Evolutionary conservation across 2,888 invertebrate species (phyloP).

Genomic region (Isoperla grammatica): DNA sequence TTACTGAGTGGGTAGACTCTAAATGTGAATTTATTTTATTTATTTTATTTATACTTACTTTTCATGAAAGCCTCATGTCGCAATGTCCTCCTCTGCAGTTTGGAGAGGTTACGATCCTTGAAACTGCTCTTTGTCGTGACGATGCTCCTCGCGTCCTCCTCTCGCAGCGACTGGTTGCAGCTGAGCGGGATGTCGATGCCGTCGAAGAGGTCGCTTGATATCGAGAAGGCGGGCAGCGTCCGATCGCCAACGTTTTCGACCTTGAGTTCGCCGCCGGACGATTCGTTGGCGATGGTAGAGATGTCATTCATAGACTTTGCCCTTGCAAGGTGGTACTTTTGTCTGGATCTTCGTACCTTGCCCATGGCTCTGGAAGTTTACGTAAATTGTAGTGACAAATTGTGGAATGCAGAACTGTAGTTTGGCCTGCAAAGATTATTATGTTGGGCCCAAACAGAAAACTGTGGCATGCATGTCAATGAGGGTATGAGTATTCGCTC

Average conservation of each 20-base stretch:
- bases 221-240: background rate
- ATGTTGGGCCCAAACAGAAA: too few species aligned
- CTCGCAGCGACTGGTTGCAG: background rate
- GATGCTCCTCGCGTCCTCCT: constrained; percentile 20
- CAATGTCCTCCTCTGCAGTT: constrained; percentile 19
- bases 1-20: too few species aligned
- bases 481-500: too few species aligned
- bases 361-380: background rate
- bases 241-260: background rate
- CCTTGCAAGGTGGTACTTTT: constrained; percentile 8
- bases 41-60: too few species aligned
- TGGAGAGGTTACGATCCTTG: constrained; percentile 15
- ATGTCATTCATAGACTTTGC: constrained; percentile 13
- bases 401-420: too few species aligned
- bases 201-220: constrained; percentile 4
- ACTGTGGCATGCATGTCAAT: too few species aligned
- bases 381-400: too few species aligned
- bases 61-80: constrained; percentile 21
- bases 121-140: constrained; percentile 19
- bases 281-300: background rate
- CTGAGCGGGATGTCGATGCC: constrained; percentile 1
- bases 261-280: background rate
- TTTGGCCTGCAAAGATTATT: too few species aligned
- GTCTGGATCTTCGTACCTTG: background rate
- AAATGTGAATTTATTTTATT: too few species aligned